Base-by-base conservation (phyloP, 2,888 invertebrate species). In the Serripes groenlandicus region DNA sequence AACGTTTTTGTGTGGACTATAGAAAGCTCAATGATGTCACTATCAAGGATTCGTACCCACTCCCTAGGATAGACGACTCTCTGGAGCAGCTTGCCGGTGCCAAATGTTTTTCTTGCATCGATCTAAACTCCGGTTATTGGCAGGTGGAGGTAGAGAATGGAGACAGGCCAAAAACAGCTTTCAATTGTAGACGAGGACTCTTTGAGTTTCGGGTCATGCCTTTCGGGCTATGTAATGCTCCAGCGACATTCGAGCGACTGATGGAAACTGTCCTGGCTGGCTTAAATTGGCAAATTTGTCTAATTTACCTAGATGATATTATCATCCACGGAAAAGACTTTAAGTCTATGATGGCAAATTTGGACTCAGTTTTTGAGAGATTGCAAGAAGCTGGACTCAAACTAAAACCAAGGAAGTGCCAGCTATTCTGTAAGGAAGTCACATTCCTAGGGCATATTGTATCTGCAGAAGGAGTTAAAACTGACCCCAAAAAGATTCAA, bases 151-250 rank as follows among this genome's bases (percentile, higher is more conserved):
- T 87, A 71, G 71, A 60, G 2, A 37, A 62, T 26, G 37, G 71
- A 1, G 86, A 84, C 66, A 86, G 80, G 70, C 34, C 72, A 15
- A 88, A 83, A 62, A 89, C 86, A 23, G 84, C 85, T 18, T 89
- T 89, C 28, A 30, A 78, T 28, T 76, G 80, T 15, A 78, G 76
- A 28, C 54, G 66, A 23, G 83, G 85, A 0, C 62, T 78, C 15
- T 87, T 78, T 58, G 71, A 83, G 15, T 86, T 83, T 42, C 70
- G 71, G 1, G 82, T 80, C 3, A 62, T 84, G 34, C 84, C 81
- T 11, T 76, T 81, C 42, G 75, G 76, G 52, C 52, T 81, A 0
- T 76, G 66, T 18, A 70, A 66, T 23, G 72, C 75, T 0, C 68
- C 75, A 1, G 35, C 69, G 23, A 80, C 78, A 15, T 81, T 78